A percentile compares a stretch with the other conserved stretches of the same genome.
Conservation (phyloP, 2,113 vertebrate species). For the Pluvianellus socialis region DNA sequence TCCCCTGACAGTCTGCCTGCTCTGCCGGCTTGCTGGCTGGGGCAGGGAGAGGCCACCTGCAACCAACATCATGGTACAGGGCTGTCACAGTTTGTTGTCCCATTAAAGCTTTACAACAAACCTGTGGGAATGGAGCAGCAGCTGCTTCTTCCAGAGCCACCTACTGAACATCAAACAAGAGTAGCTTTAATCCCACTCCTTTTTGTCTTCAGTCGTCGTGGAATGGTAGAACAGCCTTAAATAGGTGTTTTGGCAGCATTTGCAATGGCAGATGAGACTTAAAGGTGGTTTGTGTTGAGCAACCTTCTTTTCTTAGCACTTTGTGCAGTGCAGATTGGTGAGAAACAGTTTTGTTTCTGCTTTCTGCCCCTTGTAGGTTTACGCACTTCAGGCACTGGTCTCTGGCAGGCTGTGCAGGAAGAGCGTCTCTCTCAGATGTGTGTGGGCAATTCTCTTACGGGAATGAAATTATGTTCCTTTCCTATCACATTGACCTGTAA, state of each 20-base stretch:
- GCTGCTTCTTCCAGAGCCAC: background rate
- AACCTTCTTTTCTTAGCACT: background rate
- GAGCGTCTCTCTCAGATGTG: background rate
- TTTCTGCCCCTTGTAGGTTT: background rate
- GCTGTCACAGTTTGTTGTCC: background rate
- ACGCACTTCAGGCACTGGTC: background rate
- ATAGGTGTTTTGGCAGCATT: background rate
- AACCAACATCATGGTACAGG: background rate
- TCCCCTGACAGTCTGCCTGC: rapidly evolving
- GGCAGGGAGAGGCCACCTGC: background rate
- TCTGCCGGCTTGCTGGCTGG: background rate
- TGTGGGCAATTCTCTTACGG: background rate
- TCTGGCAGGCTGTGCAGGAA: background rate
- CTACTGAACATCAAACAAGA: background rate
- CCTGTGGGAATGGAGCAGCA: background rate
- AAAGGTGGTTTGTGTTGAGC: background rate
- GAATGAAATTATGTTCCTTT: background rate
- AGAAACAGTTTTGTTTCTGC: background rate
- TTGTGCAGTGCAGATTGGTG: background rate
- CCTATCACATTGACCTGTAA: background rate
- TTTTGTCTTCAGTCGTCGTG: background rate
- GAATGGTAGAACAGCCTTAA: background rate
- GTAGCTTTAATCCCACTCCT: background rate
- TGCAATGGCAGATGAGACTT: background rate
- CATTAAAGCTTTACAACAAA: background rate